phyloP scores from a whole-genome alignment of 2,888 invertebrate genomes.

The Rotaria sp. region DNA sequence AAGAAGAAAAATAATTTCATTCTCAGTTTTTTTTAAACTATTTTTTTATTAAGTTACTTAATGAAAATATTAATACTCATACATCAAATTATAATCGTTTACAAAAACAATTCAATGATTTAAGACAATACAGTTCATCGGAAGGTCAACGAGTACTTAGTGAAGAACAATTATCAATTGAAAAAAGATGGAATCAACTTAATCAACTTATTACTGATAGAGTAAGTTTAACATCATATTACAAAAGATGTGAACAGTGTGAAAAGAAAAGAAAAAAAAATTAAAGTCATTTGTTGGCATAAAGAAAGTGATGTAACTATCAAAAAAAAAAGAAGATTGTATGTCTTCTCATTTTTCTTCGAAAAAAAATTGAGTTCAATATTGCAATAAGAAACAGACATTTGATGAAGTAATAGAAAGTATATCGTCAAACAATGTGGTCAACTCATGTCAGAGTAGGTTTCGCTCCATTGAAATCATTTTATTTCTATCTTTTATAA shows the following conservation, averaged over 20 bases:
- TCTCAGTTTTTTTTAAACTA: neutral
- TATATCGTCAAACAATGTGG: neutral
- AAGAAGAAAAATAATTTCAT: neutral
- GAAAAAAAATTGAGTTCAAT: neutral
- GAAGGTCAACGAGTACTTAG: neutral
- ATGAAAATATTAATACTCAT: neutral
- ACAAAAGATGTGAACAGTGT: too few species aligned
- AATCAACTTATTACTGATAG: neutral
- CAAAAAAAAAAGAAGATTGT: neutral
- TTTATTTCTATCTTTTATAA: too few species aligned
- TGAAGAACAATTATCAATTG: neutral
- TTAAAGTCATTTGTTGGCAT: neutral
- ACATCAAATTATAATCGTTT: neutral
- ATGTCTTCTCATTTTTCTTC: neutral
- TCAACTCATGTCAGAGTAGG: neutral
- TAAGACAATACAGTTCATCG: neutral
- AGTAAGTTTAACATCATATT: neutral
- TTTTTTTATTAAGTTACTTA: neutral
- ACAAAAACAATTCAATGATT: neutral
- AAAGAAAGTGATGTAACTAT: neutral
- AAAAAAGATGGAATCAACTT: constrained; percentile 18
- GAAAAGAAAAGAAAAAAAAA: neutral
- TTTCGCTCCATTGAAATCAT: neutral
- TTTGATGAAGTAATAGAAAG: neutral
- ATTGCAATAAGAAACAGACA: neutral